Evolutionary conservation across 2,888 invertebrate species (phyloP).

Genomic region (Cancer borealis): DNA sequence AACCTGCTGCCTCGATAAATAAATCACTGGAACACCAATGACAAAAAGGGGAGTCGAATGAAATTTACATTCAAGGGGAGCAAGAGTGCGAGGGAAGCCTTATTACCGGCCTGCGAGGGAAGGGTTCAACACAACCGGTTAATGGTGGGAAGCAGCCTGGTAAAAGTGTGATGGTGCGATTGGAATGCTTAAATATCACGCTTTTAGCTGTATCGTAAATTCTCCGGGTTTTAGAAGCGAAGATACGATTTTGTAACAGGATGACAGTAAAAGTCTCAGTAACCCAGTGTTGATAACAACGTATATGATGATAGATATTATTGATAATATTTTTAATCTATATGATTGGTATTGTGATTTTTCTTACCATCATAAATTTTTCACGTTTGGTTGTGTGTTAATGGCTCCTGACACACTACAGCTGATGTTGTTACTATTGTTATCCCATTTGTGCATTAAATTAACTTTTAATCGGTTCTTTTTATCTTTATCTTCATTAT

Average conservation of each 20-base stretch:
- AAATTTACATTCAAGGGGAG: constrained; percentile 1
- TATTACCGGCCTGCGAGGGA: not conserved
- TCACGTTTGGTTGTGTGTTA: not conserved
- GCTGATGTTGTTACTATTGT: no score
- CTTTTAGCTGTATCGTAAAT: constrained; percentile 6
- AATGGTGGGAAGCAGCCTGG: not conserved
- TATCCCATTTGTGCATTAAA: no score
- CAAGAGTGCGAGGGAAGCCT: not conserved
- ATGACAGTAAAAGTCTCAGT: not conserved
- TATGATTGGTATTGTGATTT: not conserved
- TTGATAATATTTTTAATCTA: not conserved
- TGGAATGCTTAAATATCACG: not conserved
- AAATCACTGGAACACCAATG: not conserved
- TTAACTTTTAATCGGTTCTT: not conserved
- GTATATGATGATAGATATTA: not conserved
- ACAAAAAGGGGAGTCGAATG: constrained; percentile 21
- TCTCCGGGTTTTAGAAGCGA: not conserved
- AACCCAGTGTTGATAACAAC: not conserved
- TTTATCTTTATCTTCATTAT: not conserved
- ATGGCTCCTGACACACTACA: no score
- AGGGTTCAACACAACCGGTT: not conserved
- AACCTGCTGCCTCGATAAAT: constrained; percentile 17
- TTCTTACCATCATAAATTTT: not conserved
- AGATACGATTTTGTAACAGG: not conserved
- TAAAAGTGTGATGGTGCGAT: not conserved